Evolutionary conservation across 2,113 vertebrate species (phyloP), one percentile per base, ranked within the genome.

Genomic region (Saguinus imperator): DNA sequence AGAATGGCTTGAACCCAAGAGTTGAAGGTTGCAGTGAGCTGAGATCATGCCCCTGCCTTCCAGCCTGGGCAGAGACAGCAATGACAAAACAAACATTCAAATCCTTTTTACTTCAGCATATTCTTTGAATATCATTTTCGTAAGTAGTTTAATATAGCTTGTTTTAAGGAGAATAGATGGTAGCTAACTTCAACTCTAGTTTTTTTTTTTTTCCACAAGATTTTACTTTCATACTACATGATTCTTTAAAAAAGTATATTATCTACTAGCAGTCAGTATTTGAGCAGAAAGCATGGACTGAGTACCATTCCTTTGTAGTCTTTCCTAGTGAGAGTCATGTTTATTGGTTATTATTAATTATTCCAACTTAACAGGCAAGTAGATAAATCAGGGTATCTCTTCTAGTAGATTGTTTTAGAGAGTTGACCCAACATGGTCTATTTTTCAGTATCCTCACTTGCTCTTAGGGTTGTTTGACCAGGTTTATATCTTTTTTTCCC

Each of bases 311-410:
- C 48, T 96, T 92, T 14, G 73, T 92, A 52, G 79, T 91, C 84
- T 96, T 77, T 86, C 32, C 61, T 95, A 48, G 50, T 95, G 43
- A 92, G 32, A 94, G 29, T 96, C 32, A 40, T 73, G 16, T 68
- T 64, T 91, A 45, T 50, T 93, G 11, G 16, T 96, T 94, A 58
- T 81, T 92, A 5, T 57, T 94, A 23, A 1, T 86, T n/a, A 92
- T 73, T 94, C 94, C 18, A 76, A 1, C 29, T 92, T 16, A 94
- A 29, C 68, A 68, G 35, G 11, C 52, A 79, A 64, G 29, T 85
- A 52, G 70, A 37, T 55, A 9, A 93, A 48, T 94, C 52, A 85
- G 75, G 45, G 48, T 87, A 50, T 50, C 50, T 81, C 20, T 77
- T 70, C 17, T 66, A n/a, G 48, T 70, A 40, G 16, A 11, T 80